Evolutionary conservation across 1,140 invertebrate genomes (phyloP).

Genomic region (Eupristina koningsbergeri): DNA sequence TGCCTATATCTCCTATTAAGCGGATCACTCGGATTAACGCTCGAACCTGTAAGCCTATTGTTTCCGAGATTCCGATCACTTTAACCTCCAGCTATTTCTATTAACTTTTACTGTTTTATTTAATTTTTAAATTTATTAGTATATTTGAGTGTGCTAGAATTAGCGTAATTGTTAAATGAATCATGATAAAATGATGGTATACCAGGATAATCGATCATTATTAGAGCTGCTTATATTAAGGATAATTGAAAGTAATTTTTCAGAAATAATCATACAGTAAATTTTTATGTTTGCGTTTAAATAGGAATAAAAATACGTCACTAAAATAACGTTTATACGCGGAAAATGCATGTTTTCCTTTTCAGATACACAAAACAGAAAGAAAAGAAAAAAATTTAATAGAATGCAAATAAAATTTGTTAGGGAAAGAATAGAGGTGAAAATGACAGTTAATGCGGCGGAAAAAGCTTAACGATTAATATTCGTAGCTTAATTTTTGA

Average conservation of each 20-base stretch:
- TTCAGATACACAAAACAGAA: background rate
- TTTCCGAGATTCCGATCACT: constrained; percentile 46
- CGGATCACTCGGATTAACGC: constrained; percentile 40
- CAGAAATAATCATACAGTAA: too few species aligned
- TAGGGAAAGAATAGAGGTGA: background rate
- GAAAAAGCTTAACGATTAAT: constrained; percentile 44
- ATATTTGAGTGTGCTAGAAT: too few species aligned
- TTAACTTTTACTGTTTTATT: background rate
- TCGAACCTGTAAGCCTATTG: constrained; percentile 29
- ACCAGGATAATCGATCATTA: too few species aligned
- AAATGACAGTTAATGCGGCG: constrained; percentile 24
- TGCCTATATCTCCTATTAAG: constrained; percentile 12
- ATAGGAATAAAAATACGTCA: too few species aligned
- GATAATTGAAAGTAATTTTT: too few species aligned
- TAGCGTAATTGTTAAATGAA: too few species aligned
- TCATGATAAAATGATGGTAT: too few species aligned
- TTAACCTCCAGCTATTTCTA: background rate
- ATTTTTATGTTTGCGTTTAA: too few species aligned
- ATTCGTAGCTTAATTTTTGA: constrained; percentile 26
- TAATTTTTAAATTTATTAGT: too few species aligned
- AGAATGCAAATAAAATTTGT: background rate
- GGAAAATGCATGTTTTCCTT: background rate
- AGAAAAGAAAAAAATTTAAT: background rate
- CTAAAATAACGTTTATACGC: too few species aligned
- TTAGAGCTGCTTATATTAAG: too few species aligned